phyloP scores from a whole-genome alignment of 2,113 vertebrate genomes.

The Pachypanchax playfairii region DNA sequence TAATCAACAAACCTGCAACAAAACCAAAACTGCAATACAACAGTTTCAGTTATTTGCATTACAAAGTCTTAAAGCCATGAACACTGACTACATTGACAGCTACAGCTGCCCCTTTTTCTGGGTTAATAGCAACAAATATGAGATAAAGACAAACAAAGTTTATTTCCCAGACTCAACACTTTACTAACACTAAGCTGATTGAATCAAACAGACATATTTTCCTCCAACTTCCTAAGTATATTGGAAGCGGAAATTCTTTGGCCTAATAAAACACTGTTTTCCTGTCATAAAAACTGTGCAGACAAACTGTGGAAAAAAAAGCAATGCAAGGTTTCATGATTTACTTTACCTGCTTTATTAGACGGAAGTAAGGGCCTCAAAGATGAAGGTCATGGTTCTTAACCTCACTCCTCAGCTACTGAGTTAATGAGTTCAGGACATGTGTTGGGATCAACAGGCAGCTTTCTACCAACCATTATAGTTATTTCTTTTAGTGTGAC shows the following conservation, averaged over 20 bases:
- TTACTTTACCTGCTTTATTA: conserved; percentile 69
- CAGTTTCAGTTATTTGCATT: no score
- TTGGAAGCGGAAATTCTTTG: background rate
- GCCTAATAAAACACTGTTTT: conserved; percentile 6
- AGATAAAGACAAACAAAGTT: conserved; percentile 73
- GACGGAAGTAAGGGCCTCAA: conserved; percentile 57
- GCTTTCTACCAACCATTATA: conserved; percentile 39
- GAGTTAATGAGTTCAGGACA: conserved; percentile 65
- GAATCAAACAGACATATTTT: conserved; percentile 33
- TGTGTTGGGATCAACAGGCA: conserved; percentile 27
- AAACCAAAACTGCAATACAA: no score
- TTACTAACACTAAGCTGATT: conserved; percentile 18
- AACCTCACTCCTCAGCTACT: conserved; percentile 57
- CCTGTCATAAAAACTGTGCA: conserved; percentile 40
- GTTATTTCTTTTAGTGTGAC: conserved; percentile 34
- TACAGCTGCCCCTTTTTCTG: conserved; percentile 47
- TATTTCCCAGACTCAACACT: conserved; percentile 40
- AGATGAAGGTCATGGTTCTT: conserved; percentile 64
- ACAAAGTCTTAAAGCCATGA: no score
- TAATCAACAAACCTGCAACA: no score
- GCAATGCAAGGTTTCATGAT: conserved; percentile 71
- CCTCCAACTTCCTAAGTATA: conserved; percentile 15
- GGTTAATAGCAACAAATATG: conserved; percentile 10
- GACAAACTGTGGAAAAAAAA: conserved; percentile 46
- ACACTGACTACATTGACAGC: no score